Base-by-base conservation (phyloP, 2,888 invertebrate genomes). In the Villa cingulata region DNA sequence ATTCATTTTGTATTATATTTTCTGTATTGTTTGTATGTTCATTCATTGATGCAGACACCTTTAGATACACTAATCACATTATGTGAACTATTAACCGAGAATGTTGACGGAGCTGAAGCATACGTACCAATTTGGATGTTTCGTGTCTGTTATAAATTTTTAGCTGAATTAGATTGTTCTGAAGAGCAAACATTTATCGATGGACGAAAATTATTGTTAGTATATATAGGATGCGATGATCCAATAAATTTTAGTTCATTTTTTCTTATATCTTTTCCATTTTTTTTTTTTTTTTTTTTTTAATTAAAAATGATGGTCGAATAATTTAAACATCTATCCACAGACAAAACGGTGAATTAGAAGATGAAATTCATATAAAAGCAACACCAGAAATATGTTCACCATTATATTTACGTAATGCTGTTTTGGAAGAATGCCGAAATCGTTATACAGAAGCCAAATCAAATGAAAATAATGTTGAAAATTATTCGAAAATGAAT, bases 71-170 rank as follows among this genome's bases (percentile, higher is more conserved):
- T 89, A 85, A 78, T 80, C 40, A 72, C 83, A 53, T 72, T 88
- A 18, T 90, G 89, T 63, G 86, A 89, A 62, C 74, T 86, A 0
- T 70, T 88, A 45, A 86, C 87, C 1, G 80, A 83, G 52, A 88
- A 89, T 59, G 83, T 87, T 0, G 88, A 88, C 49, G 89, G 89
- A 1, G 87, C 86, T 0, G 80, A 83, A 0, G 80, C 86, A 0
- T 79, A 82, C 56, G 80, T 90, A 38, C 76, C 83, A 0, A 65
- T 78, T 4, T 68, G 74, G 23, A 72, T 77, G 29, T 85, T 86
- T 58, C 65, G 78, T 43, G 70, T 70, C 36, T 72, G 81, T 63
- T 80, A 80, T 64, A 61, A 58, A 18, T 77, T 72, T 53, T 58
- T 81, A 37, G 80, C 80, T 0, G 54, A 56, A 1, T 69, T 80